Evolutionary conservation across 2,888 invertebrate species (phyloP).

Genomic region (Drosophila aldrichi): DNA sequence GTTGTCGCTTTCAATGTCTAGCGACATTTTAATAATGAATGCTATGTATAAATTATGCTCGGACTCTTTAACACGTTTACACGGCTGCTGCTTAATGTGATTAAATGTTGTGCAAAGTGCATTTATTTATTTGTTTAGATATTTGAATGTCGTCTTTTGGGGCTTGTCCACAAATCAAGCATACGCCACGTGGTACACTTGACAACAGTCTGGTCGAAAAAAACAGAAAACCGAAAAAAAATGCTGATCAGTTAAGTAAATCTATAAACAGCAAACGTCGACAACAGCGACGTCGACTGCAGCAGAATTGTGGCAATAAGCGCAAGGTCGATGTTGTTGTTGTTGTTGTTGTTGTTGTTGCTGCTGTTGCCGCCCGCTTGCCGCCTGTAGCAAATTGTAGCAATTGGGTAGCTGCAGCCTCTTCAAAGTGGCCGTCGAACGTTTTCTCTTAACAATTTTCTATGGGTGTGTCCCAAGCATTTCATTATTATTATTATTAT

Average conservation of each 20-base stretch:
- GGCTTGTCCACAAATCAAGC: conserved; percentile 50
- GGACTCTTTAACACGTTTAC: conserved; percentile 55
- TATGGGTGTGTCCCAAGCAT: conserved; percentile 63
- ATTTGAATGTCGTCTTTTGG: conserved; percentile 19
- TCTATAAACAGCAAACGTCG: conserved; percentile 46
- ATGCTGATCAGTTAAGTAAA: conserved; percentile 37
- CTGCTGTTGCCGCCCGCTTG: conserved; percentile 26
- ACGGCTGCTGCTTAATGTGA: conserved; percentile 69
- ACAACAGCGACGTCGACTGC: conserved; percentile 26
- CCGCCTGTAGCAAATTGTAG: conserved; percentile 72
- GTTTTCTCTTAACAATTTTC: conserved; percentile 53
- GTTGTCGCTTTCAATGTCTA: conserved; percentile 69
- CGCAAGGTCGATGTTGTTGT: conserved; percentile 74
- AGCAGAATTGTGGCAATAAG: conserved; percentile 65
- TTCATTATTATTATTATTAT: conserved; percentile 11
- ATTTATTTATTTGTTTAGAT: conserved; percentile 21
- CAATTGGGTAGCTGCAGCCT: conserved; percentile 64
- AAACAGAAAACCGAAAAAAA: not conserved
- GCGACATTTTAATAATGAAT: conserved; percentile 76
- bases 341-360: conserved; percentile 31
- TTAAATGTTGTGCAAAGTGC: conserved; percentile 79
- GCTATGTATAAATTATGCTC: conserved; percentile 75
- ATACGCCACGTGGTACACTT: conserved; percentile 47
- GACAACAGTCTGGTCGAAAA: conserved; percentile 25
- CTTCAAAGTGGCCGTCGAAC: conserved; percentile 52